These are phyloP conservation scores for Eretmocerus hayati DNA, from an alignment of 2,888 invertebrate genomes.

Conservation along the genomic window DNA sequence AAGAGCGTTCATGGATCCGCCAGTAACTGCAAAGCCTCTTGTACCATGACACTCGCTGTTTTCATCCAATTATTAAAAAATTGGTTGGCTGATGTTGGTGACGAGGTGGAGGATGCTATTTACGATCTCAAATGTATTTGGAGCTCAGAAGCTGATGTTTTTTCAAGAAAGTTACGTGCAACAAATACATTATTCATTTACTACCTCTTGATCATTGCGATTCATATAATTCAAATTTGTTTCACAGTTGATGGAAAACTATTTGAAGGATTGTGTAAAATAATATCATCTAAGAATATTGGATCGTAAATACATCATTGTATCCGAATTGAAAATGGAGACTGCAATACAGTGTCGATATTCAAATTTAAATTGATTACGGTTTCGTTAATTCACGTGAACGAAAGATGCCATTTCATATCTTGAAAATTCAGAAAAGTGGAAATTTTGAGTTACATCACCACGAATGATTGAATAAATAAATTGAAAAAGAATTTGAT, in stretches of 20 bases:
- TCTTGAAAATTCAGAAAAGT: too few species aligned
- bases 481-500: too few species aligned
- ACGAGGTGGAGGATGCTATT: conserved; percentile 13
- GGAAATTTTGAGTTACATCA: too few species aligned
- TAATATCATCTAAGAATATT: not conserved
- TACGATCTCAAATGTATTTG: conserved; percentile 16
- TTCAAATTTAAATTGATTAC: too few species aligned
- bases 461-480: too few species aligned
- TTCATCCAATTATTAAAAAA: conserved; percentile 8
- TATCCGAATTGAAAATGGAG: too few species aligned
- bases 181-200: conserved; percentile 15
- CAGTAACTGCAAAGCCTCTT: too few species aligned
- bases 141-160: conserved; percentile 11
- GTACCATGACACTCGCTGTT: conserved; percentile 11
- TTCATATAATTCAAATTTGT: conserved; percentile 17
- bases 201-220: conserved; percentile 13
- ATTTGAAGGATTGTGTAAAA: conserved; percentile 15
- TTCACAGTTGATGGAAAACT: conserved; percentile 15
- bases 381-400: too few species aligned
- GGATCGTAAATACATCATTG: too few species aligned
- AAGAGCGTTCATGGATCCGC: too few species aligned
- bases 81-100: conserved; percentile 7
- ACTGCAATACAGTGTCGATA: too few species aligned
- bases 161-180: conserved; percentile 9
- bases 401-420: too few species aligned